Base-by-base conservation (phyloP, 92 coral and sea anemone genomes). In the Chrysogorgia sp. region DNA sequence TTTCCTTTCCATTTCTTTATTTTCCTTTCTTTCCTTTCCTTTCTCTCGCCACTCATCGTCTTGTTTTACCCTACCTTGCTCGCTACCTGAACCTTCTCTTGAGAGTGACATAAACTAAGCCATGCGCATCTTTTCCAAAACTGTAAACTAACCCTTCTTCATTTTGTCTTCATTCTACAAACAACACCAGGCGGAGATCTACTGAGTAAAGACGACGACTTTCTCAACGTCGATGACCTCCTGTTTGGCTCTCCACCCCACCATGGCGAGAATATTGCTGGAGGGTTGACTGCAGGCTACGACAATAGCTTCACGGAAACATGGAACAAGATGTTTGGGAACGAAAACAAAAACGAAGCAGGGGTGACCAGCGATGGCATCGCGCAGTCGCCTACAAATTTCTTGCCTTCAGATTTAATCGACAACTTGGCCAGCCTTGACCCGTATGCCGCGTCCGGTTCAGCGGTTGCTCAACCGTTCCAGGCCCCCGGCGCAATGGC, bases 271-370 rank as follows among this genome's bases (percentile, higher is more conserved):
- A 15, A 57, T 3, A 23, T 2, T 3, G 63, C 34, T 57, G 63
- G 31, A 10, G 63, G 22, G 30, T 47, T n/a, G n/a, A 43, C 50
- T 8, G 17, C 30, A 7, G 34, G 31, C 41, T 34, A 8, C 6
- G 86, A 56, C 31, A 84, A 78, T 49, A 94, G 98, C 83, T 94
- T 94, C 74, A 87, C 94, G 59, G 92, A 91, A 52, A 84, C 89
- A 37, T 94, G 98, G 98, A 85, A 83, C 37, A 96, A 94, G 59
- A 84, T 94, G 97, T 94, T 94, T 71, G 97, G 98, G 1, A 90
- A 91, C 61, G 90, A 86, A 80, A 81, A 33, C 10, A 47, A 72
- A 37, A 40, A 24, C 0, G 32, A 7, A 23, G 63, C 13, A 23
- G 63, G 32, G 10, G 37, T 41, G 43, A 2, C 79, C 23, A 72